These are phyloP conservation scores for Andrena camellia DNA, from an alignment of 2,888 invertebrate genomes.

Conservation along the genomic window DNA sequence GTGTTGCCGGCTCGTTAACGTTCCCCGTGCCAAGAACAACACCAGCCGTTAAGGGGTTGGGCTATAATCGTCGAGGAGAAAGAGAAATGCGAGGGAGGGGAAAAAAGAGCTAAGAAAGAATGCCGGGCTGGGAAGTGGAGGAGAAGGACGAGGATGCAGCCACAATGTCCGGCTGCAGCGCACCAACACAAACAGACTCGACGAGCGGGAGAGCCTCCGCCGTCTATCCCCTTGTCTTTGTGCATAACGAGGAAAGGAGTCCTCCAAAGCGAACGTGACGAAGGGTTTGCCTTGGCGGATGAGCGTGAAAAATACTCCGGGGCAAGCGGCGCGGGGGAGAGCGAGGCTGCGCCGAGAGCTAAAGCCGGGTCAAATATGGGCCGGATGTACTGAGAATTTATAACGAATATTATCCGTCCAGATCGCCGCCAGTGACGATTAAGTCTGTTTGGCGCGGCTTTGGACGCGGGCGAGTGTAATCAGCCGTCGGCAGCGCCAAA, in stretches of 20 bases:
- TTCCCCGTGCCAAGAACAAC: slow-evolving; percentile 15
- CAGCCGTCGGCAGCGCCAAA: background rate
- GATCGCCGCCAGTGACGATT: slow-evolving; percentile 18
- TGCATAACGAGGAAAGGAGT: slow-evolving; percentile 68
- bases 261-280: slow-evolving; percentile 63
- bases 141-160: slow-evolving; percentile 2
- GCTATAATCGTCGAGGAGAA: slow-evolving; percentile 47
- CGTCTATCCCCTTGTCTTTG: slow-evolving; percentile 43
- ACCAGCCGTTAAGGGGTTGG: slow-evolving; percentile 27
- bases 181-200: slow-evolving; percentile 49
- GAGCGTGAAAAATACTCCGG: slow-evolving; percentile 32
- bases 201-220: slow-evolving; percentile 31
- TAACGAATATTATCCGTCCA: slow-evolving; percentile 43
- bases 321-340: background rate
- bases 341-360: background rate
- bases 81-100: background rate
- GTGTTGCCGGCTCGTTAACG: slow-evolving; percentile 42
- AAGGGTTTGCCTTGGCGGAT: slow-evolving; percentile 51
- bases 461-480: slow-evolving; percentile 20
- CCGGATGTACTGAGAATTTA: slow-evolving; percentile 37
- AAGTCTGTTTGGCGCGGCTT: slow-evolving; percentile 39
- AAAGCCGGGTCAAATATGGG: slow-evolving; percentile 27
- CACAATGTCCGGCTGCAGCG: slow-evolving; percentile 37
- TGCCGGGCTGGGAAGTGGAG: background rate
- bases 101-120: slow-evolving; percentile 8